Percentiles rank a stretch among this genome's conserved stretches.
Conservation (phyloP, 2,797 vertebrate species). For the Rhyacichthys aspro region DNA sequence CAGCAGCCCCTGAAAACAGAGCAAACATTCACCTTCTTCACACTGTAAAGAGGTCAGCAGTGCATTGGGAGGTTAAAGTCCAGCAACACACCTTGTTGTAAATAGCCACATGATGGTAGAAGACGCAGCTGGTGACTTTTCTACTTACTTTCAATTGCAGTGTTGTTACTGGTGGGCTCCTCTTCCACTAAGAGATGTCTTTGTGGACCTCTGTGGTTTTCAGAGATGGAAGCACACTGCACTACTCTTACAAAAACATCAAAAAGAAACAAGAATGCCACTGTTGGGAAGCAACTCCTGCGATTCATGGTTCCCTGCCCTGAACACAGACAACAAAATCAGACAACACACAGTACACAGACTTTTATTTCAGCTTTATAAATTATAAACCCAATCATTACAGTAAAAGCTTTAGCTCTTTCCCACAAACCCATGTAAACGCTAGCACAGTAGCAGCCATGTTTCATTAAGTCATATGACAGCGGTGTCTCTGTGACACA, state of each 20-base stretch:
- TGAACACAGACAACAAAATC: constrained; percentile 15
- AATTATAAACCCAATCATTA: too few species aligned
- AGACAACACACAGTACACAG: too few species aligned
- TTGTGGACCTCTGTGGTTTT: constrained; percentile 8
- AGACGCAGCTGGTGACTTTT: not conserved
- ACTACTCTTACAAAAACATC: constrained; percentile 24
- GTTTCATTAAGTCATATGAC: not conserved
- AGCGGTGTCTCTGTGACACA: not conserved
- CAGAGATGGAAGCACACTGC: not conserved
- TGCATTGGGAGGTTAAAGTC: constrained; percentile 30
- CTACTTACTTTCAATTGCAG: not conserved
- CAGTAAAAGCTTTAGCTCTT: too few species aligned
- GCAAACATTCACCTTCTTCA: not conserved
- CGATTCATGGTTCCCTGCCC: constrained; percentile 42
- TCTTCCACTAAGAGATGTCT: constrained; percentile 33
- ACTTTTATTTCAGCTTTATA: too few species aligned
- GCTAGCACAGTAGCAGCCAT: too few species aligned
- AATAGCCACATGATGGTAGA: constrained; percentile 18
- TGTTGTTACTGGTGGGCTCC: rapidly evolving
- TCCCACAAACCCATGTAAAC: too few species aligned
- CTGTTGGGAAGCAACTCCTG: constrained; percentile 24
- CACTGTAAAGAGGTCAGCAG: constrained; percentile 1
- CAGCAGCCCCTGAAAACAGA: not conserved
- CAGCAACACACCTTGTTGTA: constrained; percentile 21
- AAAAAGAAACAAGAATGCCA: constrained; percentile 30